Conservation (phyloP, 2,113 vertebrate species). For the Albula goreensis region DNA sequence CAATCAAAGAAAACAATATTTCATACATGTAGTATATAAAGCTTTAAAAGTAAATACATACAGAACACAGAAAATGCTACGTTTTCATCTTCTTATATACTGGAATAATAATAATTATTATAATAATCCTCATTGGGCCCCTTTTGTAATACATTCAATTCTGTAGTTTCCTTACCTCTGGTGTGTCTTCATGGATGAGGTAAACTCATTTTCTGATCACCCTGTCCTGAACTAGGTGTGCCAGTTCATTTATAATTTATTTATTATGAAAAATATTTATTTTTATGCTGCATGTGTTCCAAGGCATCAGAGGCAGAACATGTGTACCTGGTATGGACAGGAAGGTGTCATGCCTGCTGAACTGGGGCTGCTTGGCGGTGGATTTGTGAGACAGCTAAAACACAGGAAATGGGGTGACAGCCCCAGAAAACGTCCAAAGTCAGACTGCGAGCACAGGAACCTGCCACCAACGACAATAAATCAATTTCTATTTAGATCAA, state of each 20-base stretch:
- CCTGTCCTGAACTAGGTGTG: too few species aligned
- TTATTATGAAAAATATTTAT: background rate
- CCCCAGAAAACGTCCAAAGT: constrained; percentile 32
- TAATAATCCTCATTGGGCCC: too few species aligned
- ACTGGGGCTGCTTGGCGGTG: background rate
- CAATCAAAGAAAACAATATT: too few species aligned
- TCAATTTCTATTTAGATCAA: constrained; percentile 59
- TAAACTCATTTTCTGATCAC: background rate
- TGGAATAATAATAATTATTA: too few species aligned
- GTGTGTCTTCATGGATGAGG: background rate
- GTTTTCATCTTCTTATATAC: too few species aligned
- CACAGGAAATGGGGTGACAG: background rate
- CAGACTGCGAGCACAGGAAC: constrained; percentile 22
- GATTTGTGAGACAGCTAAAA: background rate
- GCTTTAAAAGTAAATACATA: too few species aligned
- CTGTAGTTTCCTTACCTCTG: too few species aligned
- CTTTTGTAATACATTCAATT: too few species aligned
- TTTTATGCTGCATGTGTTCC: background rate
- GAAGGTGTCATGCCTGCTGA: background rate
- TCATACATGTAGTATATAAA: too few species aligned
- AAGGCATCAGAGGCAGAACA: background rate
- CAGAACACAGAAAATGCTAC: too few species aligned
- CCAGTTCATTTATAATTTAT: background rate
- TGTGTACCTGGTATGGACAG: background rate
- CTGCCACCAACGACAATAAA: constrained; percentile 45